Evolutionary conservation across 2,797 vertebrate genomes (phyloP).

Genomic region (Gambelia wislizenii): DNA sequence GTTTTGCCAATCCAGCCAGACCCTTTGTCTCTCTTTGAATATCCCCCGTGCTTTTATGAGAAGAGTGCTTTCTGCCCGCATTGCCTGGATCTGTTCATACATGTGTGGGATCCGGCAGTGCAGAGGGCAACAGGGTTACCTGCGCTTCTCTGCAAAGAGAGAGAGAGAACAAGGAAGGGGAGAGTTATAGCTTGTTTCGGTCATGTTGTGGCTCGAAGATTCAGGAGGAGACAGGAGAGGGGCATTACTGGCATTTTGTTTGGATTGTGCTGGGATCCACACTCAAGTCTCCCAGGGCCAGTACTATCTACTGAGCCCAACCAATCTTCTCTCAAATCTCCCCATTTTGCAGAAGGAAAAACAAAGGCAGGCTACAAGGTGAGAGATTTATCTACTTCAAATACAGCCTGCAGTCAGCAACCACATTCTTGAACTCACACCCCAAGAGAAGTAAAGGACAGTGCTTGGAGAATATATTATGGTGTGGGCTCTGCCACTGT

Average conservation of each 20-base stretch:
- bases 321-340: neutral
- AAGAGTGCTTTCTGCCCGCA: neutral
- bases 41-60: neutral
- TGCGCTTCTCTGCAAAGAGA: neutral
- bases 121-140: conserved; percentile 35
- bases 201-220: conserved; percentile 17
- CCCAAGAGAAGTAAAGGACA: no score
- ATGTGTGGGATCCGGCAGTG: conserved; percentile 10
- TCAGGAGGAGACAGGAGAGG: neutral
- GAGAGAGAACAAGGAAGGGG: neutral
- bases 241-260: neutral
- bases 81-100: conserved; percentile 33
- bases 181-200: neutral
- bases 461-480: neutral
- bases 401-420: neutral
- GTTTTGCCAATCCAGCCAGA: neutral
- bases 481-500: neutral
- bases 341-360: conserved; percentile 15
- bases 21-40: conserved; percentile 10
- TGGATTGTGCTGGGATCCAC: no score
- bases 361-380: neutral
- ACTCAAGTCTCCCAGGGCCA: no score
- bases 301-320: no score
- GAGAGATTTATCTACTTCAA: no score
- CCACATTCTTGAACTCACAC: neutral